A percentile compares a stretch with the other conserved stretches of the same genome.
phyloP scores from a whole-genome alignment of 1,140 invertebrate species.

The Metopolophium dirhodum region DNA sequence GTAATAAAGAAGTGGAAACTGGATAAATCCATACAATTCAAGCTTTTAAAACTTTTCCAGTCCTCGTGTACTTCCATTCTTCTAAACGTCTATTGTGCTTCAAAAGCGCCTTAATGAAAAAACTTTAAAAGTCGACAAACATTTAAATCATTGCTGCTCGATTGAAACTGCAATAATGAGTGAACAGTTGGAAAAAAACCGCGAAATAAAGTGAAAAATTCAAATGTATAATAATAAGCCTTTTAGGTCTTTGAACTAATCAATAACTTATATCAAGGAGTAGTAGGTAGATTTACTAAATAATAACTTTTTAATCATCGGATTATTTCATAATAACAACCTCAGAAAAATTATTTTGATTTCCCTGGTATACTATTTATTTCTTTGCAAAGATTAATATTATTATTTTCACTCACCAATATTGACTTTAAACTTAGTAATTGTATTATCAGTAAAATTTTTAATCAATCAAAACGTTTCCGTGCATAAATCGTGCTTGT shows the following conservation, averaged over 20 bases:
- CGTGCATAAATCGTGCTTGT: background rate
- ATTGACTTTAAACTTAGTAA: background rate
- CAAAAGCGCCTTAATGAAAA: constrained; percentile 20
- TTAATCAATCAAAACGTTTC: background rate
- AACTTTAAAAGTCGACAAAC: constrained; percentile 15
- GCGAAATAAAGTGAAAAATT: background rate
- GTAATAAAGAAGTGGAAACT: background rate
- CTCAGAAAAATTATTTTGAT: background rate
- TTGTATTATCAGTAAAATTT: background rate
- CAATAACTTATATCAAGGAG: background rate
- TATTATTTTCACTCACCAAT: background rate
- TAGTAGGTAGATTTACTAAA: background rate
- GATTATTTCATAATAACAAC: background rate
- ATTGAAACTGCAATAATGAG: constrained; percentile 19
- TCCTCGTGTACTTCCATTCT: background rate
- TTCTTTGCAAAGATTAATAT: background rate
- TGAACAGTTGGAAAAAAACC: background rate
- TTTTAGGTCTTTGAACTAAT: background rate
- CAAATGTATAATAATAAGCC: background rate
- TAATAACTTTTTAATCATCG: background rate
- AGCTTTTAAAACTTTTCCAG: constrained; percentile 32
- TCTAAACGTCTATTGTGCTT: background rate
- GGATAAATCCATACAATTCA: constrained; percentile 25
- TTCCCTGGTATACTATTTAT: background rate
- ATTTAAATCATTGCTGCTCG: background rate